Evolutionary conservation across 2,797 vertebrate genomes (phyloP), one percentile per base, ranked within the genome.

Genomic region (Sebastes steindachneri): DNA sequence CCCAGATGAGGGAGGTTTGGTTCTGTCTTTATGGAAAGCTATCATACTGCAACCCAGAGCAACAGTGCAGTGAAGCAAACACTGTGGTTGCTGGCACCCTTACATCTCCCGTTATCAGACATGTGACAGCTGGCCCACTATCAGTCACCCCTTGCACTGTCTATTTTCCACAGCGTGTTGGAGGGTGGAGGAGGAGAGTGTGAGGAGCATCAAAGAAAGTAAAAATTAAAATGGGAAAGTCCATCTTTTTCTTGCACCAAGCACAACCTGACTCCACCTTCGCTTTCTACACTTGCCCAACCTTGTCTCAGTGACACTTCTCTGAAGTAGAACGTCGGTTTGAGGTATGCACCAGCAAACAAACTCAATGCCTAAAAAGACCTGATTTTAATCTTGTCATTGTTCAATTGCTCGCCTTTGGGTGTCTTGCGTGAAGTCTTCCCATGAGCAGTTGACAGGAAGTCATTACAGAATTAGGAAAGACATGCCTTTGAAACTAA

Each of bases 41-140:
- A 25, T 76, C 19, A 35, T 53, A 63, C 65, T 68, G 73, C 66
- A 67, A 62, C 65, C 51, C 77, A 69, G 71, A 86, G 84, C 71
- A 75, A 85, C 78, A 73, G 67, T 28, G 35, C 74, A 69, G 71
- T 86, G 72, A 77, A 80, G 83, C 64, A 88, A 86, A 90, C 73
- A 62, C 73, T 83, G 69, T 31, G 83, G 65, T 79, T 88, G 31
- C 84, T 90, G 87, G 82, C 84, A 75, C 33, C 21, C 60, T 70
- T 10, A 62, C 84, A 54, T 86, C 83, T 83, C 75, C 60, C 10
- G 31, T 86, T 92, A 91, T 91, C 83, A 84, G 89, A 85, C 82
- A 83, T 75, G 77, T 90, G 91, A 93, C 88, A 88, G 86, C 76
- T 87, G 89, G 80, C 77, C 77, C 67, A 51, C 77, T 74, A 83